Evolutionary conservation across 2,797 vertebrate genomes (phyloP).

Genomic region (Xiphorhynchus erythropygius): DNA sequence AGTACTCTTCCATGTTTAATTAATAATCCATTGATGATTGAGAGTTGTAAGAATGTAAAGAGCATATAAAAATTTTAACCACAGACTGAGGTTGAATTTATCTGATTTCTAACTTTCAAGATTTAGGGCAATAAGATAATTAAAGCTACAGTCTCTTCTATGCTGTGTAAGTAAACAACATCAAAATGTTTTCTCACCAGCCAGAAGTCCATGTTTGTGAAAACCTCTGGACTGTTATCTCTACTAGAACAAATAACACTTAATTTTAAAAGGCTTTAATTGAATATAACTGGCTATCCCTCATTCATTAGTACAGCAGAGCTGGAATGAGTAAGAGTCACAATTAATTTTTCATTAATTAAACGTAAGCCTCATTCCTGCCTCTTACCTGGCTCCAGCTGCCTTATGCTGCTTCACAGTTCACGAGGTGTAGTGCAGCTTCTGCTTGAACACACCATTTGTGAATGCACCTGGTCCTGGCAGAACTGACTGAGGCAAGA

Average conservation of each 20-base stretch:
- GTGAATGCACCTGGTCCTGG: background rate
- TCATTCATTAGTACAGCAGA: background rate
- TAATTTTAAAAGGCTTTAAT: background rate
- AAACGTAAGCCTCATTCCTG: background rate
- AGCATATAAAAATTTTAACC: background rate
- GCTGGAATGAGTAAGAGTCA: background rate
- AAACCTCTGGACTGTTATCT: constrained; percentile 15
- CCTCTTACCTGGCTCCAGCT: background rate
- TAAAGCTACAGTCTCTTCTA: background rate
- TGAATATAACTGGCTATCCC: background rate
- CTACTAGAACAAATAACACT: background rate
- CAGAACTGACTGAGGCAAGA: background rate
- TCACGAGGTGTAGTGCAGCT: background rate
- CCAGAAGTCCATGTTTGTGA: background rate
- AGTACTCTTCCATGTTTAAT: background rate
- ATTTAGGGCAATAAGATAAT: background rate
- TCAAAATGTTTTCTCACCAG: background rate
- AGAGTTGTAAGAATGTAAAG: background rate
- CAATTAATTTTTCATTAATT: background rate
- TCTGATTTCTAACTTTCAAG: background rate
- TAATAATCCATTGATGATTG: background rate
- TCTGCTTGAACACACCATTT: background rate
- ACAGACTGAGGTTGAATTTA: background rate
- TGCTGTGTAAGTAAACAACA: background rate
- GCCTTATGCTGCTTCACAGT: background rate